Conservation (phyloP, 2,888 invertebrate genomes). For the Pyrrhosoma nymphula region DNA sequence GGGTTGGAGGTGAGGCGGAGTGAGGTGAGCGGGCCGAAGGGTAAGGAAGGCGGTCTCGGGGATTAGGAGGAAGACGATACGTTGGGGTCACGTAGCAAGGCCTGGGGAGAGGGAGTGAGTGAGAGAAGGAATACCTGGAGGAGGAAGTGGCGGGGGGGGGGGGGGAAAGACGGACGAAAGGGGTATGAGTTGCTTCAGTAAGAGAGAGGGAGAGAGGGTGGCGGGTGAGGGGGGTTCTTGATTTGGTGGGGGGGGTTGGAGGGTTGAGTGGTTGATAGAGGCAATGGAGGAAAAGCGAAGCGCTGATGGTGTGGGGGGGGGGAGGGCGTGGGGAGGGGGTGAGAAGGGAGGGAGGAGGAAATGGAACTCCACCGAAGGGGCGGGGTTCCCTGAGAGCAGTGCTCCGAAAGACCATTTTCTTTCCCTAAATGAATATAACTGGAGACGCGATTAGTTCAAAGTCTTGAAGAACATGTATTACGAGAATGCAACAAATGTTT, state of each 20-base stretch:
- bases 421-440: background rate
- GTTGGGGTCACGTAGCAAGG: slow-evolving; percentile 53
- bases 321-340: slow-evolving; percentile 70
- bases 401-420: background rate
- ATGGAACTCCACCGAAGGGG: background rate
- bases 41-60: background rate
- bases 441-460: background rate
- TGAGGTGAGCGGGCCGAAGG: background rate
- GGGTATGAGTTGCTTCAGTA: slow-evolving; percentile 43
- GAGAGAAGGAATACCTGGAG: slow-evolving; percentile 42
- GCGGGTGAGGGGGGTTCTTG: too few relatives aligned
- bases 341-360: background rate
- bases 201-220: too few relatives aligned
- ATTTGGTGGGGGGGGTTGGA: background rate
- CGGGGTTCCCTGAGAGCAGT: background rate
- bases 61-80: slow-evolving; percentile 58
- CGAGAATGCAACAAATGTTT: background rate
- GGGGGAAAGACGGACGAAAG: slow-evolving; percentile 8
- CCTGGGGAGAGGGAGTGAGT: background rate
- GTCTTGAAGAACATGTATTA: background rate
- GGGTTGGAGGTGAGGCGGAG: background rate
- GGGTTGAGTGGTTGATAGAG: background rate
- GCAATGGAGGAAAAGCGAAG: too few relatives aligned
- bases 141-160: slow-evolving; percentile 35
- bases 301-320: slow-evolving; percentile 37